These are phyloP conservation scores for Mastigias papua DNA, from an alignment of 30 jellyfish, hydroid and myxozoan genomes.

Conservation along the genomic window DNA sequence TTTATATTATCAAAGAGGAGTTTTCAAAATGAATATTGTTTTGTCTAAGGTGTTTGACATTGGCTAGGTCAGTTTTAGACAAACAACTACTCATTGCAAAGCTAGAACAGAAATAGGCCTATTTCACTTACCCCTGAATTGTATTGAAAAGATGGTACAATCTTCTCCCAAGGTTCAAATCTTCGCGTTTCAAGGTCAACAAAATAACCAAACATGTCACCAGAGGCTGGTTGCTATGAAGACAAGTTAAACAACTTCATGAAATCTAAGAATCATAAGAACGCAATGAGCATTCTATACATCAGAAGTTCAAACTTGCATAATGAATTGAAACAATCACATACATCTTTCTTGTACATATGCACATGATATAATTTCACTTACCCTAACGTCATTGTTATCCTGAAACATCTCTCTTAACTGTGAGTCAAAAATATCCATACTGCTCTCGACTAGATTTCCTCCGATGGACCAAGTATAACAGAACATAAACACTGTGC, in stretches of 20 bases:
- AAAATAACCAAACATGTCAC: conserved; percentile 88
- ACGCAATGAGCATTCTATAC: no score
- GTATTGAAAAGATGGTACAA: conserved; percentile 88
- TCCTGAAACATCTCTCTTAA: conserved; percentile 89
- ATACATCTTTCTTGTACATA: neutral
- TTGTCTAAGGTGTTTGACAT: no score
- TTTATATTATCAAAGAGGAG: no score
- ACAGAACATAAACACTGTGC: conserved; percentile 83
- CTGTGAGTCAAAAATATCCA: conserved; percentile 84
- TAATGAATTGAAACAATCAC: no score
- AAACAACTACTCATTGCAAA: no score
- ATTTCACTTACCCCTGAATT: conserved; percentile 72
- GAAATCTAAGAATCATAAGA: no score
- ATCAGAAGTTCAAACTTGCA: neutral
- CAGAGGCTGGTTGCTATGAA: conserved; percentile 89
- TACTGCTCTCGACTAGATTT: conserved; percentile 83
- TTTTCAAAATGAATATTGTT: no score
- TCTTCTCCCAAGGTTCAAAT: conserved; percentile 97
- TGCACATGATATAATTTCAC: neutral
- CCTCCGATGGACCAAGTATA: conserved; percentile 96
- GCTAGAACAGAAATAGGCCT: neutral
- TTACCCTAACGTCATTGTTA: conserved; percentile 82
- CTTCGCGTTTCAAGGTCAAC: conserved; percentile 89
- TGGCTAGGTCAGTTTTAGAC: no score
- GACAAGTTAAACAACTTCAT: neutral